Conservation (phyloP, 2,797 vertebrate species). For the Hephaestus fuliginosus region DNA sequence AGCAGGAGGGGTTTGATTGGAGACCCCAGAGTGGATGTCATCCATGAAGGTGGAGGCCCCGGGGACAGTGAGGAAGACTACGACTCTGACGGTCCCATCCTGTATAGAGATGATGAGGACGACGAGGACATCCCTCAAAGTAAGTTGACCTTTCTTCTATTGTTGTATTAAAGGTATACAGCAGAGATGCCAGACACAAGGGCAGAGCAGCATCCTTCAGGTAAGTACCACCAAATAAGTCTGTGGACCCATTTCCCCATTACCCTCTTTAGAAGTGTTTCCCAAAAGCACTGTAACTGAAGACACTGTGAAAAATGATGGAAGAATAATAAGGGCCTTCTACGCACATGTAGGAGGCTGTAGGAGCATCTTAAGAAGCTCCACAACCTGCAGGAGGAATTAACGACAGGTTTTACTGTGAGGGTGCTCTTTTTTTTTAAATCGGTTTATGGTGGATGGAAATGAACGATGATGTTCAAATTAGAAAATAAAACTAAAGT, state of each 20-base stretch:
- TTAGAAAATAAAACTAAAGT: too few species aligned
- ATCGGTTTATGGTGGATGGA: background rate
- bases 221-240: background rate
- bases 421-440: background rate
- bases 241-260: background rate
- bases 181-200: background rate
- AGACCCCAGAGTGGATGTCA: conserved; percentile 84
- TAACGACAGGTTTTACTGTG: too few species aligned
- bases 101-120: conserved; percentile 89
- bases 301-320: background rate
- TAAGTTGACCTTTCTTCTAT: conserved; percentile 55
- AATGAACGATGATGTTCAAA: too few species aligned
- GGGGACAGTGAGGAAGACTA: conserved; percentile 88
- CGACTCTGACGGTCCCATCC: conserved; percentile 93
- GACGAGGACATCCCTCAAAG: conserved; percentile 81
- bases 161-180: background rate
- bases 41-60: conserved; percentile 81
- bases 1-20: conserved; percentile 83
- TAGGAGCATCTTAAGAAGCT: background rate
- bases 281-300: background rate
- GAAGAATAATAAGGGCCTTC: background rate
- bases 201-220: too few species aligned
- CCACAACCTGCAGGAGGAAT: too few species aligned
- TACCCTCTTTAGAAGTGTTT: background rate
- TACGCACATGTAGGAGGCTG: accelerated